Evolutionary conservation across 2,888 invertebrate genomes (phyloP).

Genomic region (Prosopocoilus inquinatus): DNA sequence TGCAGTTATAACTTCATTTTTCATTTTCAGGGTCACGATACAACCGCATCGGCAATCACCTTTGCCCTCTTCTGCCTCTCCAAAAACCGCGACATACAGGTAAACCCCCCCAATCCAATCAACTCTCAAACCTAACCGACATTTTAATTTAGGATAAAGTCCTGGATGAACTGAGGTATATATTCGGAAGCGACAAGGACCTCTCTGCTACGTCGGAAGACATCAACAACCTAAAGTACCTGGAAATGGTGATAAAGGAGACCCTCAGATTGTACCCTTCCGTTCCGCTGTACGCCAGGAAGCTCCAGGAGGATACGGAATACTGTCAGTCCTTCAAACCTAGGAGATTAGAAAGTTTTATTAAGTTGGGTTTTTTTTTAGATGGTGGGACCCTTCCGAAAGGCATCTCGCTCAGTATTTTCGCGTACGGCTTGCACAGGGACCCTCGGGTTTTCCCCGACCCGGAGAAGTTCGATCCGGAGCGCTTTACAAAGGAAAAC

Average conservation of each 20-base stretch:
- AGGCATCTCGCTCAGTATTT: slow-evolving; percentile 47
- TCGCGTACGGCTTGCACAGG: slow-evolving; percentile 34
- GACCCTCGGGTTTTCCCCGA: slow-evolving; percentile 20
- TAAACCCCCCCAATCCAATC: slow-evolving; percentile 9
- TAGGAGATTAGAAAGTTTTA: too few species aligned
- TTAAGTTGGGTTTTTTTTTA: slow-evolving; percentile 16
- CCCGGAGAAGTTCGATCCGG: slow-evolving; percentile 23
- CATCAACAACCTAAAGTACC: slow-evolving; percentile 39
- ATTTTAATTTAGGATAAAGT: slow-evolving; percentile 24
- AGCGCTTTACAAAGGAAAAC: slow-evolving; percentile 13
- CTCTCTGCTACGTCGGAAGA: slow-evolving; percentile 34
- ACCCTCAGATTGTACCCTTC: slow-evolving; percentile 39
- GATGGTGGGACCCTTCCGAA: slow-evolving; percentile 38
- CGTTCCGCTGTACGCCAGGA: slow-evolving; percentile 36
- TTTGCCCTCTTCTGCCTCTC: slow-evolving; percentile 41
- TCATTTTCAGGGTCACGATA: slow-evolving; percentile 43
- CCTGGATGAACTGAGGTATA: slow-evolving; percentile 42
- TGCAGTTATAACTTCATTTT: neutral
- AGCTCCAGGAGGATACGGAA: slow-evolving; percentile 24
- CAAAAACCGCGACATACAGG: slow-evolving; percentile 30
- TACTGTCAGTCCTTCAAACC: neutral
- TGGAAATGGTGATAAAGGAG: slow-evolving; percentile 42
- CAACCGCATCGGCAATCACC: slow-evolving; percentile 45
- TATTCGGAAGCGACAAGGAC: slow-evolving; percentile 37
- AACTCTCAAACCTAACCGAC: too few species aligned